phyloP scores from a whole-genome alignment of 2,888 invertebrate genomes.

The Anoncus sp. region DNA sequence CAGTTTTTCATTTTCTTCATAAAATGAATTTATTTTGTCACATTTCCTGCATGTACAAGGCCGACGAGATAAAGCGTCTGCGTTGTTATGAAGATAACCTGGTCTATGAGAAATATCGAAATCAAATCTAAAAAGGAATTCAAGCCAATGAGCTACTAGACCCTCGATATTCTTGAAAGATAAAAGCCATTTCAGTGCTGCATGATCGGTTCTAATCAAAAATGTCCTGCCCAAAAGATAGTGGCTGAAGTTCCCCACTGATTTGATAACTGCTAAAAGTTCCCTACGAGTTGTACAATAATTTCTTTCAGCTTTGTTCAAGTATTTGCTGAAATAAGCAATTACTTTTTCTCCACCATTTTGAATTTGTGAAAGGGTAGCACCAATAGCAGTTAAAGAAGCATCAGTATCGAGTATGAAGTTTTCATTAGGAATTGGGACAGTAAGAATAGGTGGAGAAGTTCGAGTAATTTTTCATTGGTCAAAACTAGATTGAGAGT shows the following conservation, averaged over 20 bases:
- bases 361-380: constrained; percentile 10
- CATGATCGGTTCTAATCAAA: constrained; percentile 73
- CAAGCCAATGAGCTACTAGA: constrained; percentile 75
- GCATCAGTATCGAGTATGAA: constrained; percentile 13
- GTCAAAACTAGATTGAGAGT: background rate
- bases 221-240: constrained; percentile 74
- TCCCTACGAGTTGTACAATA: constrained; percentile 22
- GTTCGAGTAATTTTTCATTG: background rate
- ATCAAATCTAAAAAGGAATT: constrained; percentile 71
- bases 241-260: constrained; percentile 71
- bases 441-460: background rate
- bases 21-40: too few species aligned
- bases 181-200: constrained; percentile 73
- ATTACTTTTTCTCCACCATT: constrained; percentile 30
- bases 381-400: background rate
- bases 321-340: constrained; percentile 17
- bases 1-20: too few species aligned
- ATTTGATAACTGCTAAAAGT: background rate
- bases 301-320: constrained; percentile 23
- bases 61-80: constrained; percentile 64
- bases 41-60: too few species aligned
- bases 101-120: constrained; percentile 69
- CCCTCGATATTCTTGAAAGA: constrained; percentile 75
- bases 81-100: constrained; percentile 64
- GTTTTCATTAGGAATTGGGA: background rate